Evolutionary conservation across 2,888 invertebrate genomes (phyloP), one percentile per base, ranked within the genome.

Genomic region (Candidula unifasciata): DNA sequence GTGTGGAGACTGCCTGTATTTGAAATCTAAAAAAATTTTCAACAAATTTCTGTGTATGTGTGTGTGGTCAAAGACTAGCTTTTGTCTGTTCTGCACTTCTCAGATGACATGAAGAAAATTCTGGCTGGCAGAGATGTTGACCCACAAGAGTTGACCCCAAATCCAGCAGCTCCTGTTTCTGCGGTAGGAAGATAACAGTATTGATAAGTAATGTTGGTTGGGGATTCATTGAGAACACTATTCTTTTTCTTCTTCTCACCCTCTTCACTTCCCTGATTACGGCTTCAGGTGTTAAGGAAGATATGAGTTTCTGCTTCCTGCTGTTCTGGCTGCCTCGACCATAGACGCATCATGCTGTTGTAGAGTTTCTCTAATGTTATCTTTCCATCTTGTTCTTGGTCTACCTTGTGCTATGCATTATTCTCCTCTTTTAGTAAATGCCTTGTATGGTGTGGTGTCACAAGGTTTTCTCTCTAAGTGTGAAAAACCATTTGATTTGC

Each of bases 141-240:
- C 35, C 33, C 33, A 3, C 80, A 87, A 69, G 89, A 89, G n/a
- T 79, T 83, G 18, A 69, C 78, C 10, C 89, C 91, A 0, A 92
- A 92, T 83, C 92, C 92, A 44, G 92, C 92, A 21, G 90, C 91
- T 27, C 92, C 92, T 2, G 91, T 93, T 83, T 92, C 90, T 37
- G 73, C 88, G 78, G 92, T 93, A 88, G 89, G 86, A 81, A 52
- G 27, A 66, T 30, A 30, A n/a, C 30, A 33, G 60, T 18, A 80
- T 44, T 13, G 13, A 6, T 44, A 6, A 18, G 37, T 18, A 60
- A 27, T n/a, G 64, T 33, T 60, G 18, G 52, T 24, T n/a, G 8
- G n/a, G n/a, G n/a, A n/a, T 44, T 44, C 6, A 13, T 44, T 44
- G 44, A 44, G 44, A 27, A 21, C 66, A 35, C 60, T 18, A n/a